These are phyloP conservation scores for Orycteropus afer DNA, from an alignment of 2,113 vertebrate species.

Conservation along the genomic window DNA sequence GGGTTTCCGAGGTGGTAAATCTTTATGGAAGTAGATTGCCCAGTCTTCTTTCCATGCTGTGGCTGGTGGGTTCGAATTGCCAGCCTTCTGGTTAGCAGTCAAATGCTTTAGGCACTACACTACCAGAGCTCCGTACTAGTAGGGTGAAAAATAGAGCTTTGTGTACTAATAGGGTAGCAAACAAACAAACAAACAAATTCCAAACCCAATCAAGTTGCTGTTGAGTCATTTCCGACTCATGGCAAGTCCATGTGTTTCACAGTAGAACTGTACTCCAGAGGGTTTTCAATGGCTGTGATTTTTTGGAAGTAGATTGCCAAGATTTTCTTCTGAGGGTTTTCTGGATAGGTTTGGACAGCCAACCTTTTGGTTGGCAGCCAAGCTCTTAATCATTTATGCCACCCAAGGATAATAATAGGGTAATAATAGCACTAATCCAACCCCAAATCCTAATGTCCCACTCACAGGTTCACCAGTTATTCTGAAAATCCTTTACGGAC, in stretches of 20 bases:
- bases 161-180: too few species aligned
- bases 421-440: not conserved
- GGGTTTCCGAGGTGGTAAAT: not conserved
- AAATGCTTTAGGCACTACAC: too few species aligned
- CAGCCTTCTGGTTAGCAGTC: not conserved
- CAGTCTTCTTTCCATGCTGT: not conserved
- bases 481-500: not conserved
- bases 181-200: too few species aligned
- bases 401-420: not conserved
- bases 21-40: too few species aligned
- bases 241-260: too few species aligned
- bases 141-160: too few species aligned
- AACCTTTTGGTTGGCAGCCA: not conserved
- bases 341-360: not conserved
- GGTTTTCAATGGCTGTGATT: too few species aligned
- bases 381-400: not conserved
- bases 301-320: too few species aligned
- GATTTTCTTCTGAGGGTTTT: not conserved
- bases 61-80: not conserved
- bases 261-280: too few species aligned
- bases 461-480: not conserved
- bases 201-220: too few species aligned
- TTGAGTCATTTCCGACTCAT: too few species aligned
- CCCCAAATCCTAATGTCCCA: not conserved
- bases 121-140: too few species aligned